These are phyloP conservation scores for Drosophila picticornis DNA, from an alignment of 2,888 invertebrate genomes.

Conservation along the genomic window DNA sequence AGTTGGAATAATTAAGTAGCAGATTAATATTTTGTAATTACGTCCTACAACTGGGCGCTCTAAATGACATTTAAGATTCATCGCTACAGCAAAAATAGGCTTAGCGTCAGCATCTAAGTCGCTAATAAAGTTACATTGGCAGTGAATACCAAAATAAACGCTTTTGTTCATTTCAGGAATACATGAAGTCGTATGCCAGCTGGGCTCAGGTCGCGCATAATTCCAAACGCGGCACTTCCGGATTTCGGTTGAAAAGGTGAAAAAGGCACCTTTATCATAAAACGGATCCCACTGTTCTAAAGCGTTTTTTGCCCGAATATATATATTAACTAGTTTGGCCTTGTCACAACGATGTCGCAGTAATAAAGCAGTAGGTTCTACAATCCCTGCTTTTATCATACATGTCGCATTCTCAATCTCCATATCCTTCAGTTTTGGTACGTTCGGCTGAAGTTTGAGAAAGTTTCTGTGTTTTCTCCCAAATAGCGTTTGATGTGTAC, in stretches of 20 bases:
- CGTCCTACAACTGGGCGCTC: constrained; percentile 33
- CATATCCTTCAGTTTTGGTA: constrained; percentile 42
- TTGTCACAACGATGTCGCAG: constrained; percentile 41
- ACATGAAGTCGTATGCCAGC: constrained; percentile 43
- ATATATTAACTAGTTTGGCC: constrained; percentile 42
- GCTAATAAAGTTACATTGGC: constrained; percentile 46
- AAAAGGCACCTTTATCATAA: constrained; percentile 30
- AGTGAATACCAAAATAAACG: constrained; percentile 39
- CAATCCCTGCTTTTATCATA: constrained; percentile 16
- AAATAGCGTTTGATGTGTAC: constrained; percentile 31
- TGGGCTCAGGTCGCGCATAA: constrained; percentile 51
- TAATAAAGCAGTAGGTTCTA: constrained; percentile 24
- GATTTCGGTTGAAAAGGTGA: constrained; percentile 47
- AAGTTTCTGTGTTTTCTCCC: constrained; percentile 29
- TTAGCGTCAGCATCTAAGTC: constrained; percentile 49
- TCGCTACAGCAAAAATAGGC: constrained; percentile 38
- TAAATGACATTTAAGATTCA: constrained; percentile 52
- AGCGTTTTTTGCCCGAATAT: constrained; percentile 29
- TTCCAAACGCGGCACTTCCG: constrained; percentile 49
- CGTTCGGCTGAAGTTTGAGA: constrained; percentile 28
- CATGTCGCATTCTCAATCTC: constrained; percentile 23
- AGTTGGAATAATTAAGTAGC: constrained; percentile 14
- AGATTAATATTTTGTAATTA: constrained; percentile 32
- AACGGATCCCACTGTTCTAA: constrained; percentile 9
- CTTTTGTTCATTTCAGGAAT: constrained; percentile 50